Evolutionary conservation across 2,888 invertebrate genomes (phyloP).

Genomic region (Linnaemya vulpina): DNA sequence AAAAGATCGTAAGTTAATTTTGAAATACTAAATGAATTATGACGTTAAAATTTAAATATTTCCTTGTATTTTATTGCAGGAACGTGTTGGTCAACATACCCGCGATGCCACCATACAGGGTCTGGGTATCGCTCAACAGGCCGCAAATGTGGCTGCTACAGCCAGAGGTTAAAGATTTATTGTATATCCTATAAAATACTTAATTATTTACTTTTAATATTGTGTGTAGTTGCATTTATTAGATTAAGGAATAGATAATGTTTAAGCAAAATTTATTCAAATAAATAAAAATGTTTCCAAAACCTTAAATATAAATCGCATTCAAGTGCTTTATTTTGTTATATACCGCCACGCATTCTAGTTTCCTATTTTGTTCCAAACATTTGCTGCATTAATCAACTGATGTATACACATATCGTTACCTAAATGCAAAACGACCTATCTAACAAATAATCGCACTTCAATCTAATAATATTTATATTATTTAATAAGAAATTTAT

Average conservation of each 20-base stretch:
- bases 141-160: slow-evolving; percentile 75
- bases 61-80: slow-evolving; percentile 60
- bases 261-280: not conserved
- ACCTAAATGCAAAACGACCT: too few species aligned
- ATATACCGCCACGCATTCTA: not conserved
- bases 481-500: too few species aligned
- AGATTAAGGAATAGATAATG: not conserved
- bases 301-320: not conserved
- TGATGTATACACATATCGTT: too few species aligned
- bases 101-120: slow-evolving; percentile 75
- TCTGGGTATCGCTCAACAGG: slow-evolving; percentile 74
- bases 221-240: not conserved
- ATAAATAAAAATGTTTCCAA: not conserved
- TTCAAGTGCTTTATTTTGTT: not conserved
- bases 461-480: too few species aligned
- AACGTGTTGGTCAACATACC: slow-evolving; percentile 74
- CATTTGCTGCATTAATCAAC: too few species aligned
- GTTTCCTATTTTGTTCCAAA: too few species aligned
- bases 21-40: not conserved
- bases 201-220: not conserved
- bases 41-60: not conserved
- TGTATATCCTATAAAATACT: not conserved
- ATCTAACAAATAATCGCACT: too few species aligned
- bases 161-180: slow-evolving; percentile 56
- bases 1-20: slow-evolving; percentile 76